Conservation (phyloP, 2,888 invertebrate genomes). For the Athrips mouffetella region DNA sequence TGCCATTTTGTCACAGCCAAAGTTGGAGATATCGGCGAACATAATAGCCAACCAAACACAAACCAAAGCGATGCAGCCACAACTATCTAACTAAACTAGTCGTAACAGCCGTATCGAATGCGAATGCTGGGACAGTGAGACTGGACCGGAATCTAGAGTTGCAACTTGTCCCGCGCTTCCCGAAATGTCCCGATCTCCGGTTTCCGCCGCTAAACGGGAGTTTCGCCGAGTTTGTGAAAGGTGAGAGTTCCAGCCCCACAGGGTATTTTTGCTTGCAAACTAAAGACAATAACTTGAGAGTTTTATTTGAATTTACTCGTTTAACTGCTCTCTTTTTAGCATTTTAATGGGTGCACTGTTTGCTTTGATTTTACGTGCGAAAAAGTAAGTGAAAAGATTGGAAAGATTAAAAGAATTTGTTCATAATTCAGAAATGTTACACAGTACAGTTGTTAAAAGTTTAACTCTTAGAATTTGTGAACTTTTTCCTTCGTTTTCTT, state of each 20-base stretch:
- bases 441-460: too few species aligned
- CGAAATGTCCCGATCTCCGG: constrained; percentile 43
- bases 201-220: constrained; percentile 47
- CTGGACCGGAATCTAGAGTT: constrained; percentile 16
- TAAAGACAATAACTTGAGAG: neutral
- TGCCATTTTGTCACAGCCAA: constrained; percentile 6
- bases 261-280: constrained; percentile 17
- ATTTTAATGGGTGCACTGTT: neutral
- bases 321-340: neutral
- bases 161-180: constrained; percentile 34
- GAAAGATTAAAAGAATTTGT: too few species aligned
- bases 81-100: constrained; percentile 27
- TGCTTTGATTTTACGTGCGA: too few species aligned
- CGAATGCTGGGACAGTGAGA: constrained; percentile 14
- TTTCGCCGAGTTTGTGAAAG: constrained; percentile 35
- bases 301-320: constrained; percentile 2
- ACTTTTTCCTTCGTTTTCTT: too few species aligned
- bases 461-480: too few species aligned
- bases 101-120: constrained; percentile 35
- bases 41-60: constrained; percentile 11
- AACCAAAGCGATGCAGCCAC: constrained; percentile 9
- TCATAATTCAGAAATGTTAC: too few species aligned
- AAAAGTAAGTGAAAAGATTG: too few species aligned
- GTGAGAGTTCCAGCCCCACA: constrained; percentile 27
- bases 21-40: constrained; percentile 8